Conservation (phyloP, 1,140 invertebrate species). For the Tyrophagus putrescentiae region DNA sequence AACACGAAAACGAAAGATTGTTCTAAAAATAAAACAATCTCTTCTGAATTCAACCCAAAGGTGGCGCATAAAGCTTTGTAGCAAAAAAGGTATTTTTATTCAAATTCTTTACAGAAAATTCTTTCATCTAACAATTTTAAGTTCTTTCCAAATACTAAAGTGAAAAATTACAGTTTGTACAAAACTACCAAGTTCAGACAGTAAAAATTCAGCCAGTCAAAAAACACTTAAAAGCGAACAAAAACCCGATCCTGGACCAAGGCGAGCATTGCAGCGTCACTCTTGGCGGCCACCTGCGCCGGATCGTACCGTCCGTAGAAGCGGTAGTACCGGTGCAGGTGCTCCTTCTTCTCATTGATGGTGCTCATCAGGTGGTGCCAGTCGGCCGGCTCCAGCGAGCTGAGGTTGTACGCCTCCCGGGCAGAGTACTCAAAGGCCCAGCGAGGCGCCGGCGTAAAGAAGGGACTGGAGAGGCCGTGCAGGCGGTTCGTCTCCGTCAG, state of each 20-base stretch:
- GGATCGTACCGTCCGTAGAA: conserved; percentile 1
- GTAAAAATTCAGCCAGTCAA: no score
- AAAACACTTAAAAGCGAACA: conserved; percentile 12
- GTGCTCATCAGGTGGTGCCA: conserved; percentile 70
- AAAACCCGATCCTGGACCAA: background rate
- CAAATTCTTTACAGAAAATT: no score
- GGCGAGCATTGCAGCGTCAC: background rate
- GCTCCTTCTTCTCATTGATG: conserved; percentile 59
- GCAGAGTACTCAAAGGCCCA: conserved; percentile 40
- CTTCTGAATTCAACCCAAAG: no score
- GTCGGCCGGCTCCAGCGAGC: conserved; percentile 58
- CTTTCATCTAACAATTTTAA: no score
- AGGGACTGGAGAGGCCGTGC: background rate
- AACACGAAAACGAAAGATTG: no score
- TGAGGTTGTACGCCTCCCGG: conserved; percentile 60
- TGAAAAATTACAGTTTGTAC: no score
- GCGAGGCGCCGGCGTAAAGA: background rate
- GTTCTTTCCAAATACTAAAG: no score
- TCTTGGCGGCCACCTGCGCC: background rate
- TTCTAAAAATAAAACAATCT: no score
- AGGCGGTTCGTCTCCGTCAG: conserved; percentile 66
- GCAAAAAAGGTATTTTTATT: no score
- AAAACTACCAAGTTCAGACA: no score
- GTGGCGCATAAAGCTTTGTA: no score
- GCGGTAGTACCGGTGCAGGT: conserved; percentile 22